phyloP scores from a whole-genome alignment of 1,140 invertebrate species.

The Aleiodes sp. region DNA sequence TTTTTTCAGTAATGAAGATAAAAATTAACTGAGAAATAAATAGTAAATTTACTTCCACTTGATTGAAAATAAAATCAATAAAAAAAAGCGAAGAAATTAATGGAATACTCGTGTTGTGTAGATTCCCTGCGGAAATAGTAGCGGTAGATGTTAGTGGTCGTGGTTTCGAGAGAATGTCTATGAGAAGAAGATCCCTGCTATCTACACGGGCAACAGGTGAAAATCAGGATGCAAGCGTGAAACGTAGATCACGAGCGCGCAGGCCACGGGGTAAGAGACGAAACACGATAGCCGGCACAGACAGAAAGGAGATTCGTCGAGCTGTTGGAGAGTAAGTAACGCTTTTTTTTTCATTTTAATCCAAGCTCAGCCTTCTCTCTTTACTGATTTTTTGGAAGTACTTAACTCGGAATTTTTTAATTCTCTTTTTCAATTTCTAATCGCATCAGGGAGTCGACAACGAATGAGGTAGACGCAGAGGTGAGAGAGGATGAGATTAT shows the following conservation, averaged over 20 bases:
- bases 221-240: constrained; percentile 63
- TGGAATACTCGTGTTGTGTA: constrained; percentile 51
- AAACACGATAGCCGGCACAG: constrained; percentile 89
- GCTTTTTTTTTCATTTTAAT: background rate
- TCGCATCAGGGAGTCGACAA: constrained; percentile 67
- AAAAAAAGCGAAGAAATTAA: background rate
- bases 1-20: no score
- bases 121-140: constrained; percentile 87
- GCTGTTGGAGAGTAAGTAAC: constrained; percentile 79
- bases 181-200: constrained; percentile 80
- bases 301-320: constrained; percentile 85
- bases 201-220: constrained; percentile 45
- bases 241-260: constrained; percentile 76
- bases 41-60: no score
- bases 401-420: no score
- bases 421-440: constrained; percentile 32
- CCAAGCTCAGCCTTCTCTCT: background rate
- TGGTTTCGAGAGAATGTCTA: constrained; percentile 87
- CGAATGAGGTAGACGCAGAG: constrained; percentile 65
- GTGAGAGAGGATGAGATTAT: constrained; percentile 32
- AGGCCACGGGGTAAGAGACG: constrained; percentile 83
- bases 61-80: no score
- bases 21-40: no score
- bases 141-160: constrained; percentile 86
- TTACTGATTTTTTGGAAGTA: background rate